These are phyloP conservation scores for Limanda limanda DNA, from an alignment of 2,113 vertebrate genomes.

Conservation along the genomic window DNA sequence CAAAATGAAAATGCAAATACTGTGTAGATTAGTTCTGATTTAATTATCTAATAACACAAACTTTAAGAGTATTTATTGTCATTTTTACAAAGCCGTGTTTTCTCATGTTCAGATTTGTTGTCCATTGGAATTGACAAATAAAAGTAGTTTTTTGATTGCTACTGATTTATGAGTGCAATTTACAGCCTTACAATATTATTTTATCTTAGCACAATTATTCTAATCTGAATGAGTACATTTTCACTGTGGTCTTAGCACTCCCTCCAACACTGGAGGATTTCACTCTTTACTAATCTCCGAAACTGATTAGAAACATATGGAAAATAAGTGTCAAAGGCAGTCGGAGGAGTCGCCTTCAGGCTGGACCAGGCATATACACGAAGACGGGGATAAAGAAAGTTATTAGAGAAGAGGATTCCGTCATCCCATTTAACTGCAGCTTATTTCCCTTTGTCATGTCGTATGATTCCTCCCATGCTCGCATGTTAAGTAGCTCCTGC, in stretches of 20 bases:
- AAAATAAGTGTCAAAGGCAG: not conserved
- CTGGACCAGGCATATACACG: too few relatives aligned
- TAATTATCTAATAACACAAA: too few relatives aligned
- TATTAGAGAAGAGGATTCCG: not conserved
- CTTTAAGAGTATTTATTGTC: not conserved
- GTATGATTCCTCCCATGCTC: slow-evolving; percentile 33
- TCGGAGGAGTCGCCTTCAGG: not conserved
- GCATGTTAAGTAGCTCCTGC: slow-evolving; percentile 40
- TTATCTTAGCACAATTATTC: too few relatives aligned
- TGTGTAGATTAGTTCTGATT: too few relatives aligned
- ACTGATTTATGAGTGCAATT: too few relatives aligned
- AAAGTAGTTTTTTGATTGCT: too few relatives aligned
- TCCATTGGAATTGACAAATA: not conserved
- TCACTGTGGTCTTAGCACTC: not conserved
- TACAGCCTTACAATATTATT: too few relatives aligned
- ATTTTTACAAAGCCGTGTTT: not conserved
- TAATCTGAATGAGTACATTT: not conserved
- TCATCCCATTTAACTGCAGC: slow-evolving; percentile 7
- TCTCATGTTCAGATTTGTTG: not conserved
- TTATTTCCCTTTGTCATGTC: slow-evolving; percentile 28
- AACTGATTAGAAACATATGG: not conserved
- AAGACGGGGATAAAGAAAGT: not conserved
- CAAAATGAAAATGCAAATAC: too few relatives aligned
- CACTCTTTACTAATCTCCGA: not conserved
- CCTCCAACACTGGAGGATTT: not conserved